phyloP scores from a whole-genome alignment of 2,888 invertebrate species.

The Mechanitis mazaeus region DNA sequence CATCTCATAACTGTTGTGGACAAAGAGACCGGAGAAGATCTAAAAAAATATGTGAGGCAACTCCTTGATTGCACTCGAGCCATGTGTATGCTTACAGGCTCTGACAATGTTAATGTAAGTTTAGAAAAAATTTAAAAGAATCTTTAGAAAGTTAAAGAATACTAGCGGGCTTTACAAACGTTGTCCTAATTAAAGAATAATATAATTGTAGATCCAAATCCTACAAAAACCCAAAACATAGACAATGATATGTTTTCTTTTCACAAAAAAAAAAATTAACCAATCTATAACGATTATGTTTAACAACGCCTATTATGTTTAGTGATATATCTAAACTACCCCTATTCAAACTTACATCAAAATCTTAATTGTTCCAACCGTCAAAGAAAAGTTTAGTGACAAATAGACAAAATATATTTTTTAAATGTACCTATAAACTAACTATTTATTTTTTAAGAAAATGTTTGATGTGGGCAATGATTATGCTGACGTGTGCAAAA shows the following conservation, averaged over 20 bases:
- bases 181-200: too few relatives aligned
- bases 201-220: too few relatives aligned
- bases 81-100: slow-evolving; percentile 92
- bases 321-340: too few relatives aligned
- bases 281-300: too few relatives aligned
- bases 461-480: slow-evolving; percentile 45
- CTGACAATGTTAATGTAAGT: slow-evolving; percentile 86
- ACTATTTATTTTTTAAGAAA: slow-evolving; percentile 39
- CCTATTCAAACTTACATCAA: too few relatives aligned
- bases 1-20: slow-evolving; percentile 93
- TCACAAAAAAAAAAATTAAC: too few relatives aligned
- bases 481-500: slow-evolving; percentile 47
- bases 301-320: too few relatives aligned
- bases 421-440: background rate
- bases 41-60: slow-evolving; percentile 89
- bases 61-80: slow-evolving; percentile 93
- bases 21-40: slow-evolving; percentile 83
- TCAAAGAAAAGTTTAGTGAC: background rate
- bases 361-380: too few relatives aligned
- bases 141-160: too few relatives aligned
- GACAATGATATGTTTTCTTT: too few relatives aligned
- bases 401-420: background rate
- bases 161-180: too few relatives aligned
- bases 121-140: background rate
- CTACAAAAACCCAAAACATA: too few relatives aligned